These are phyloP conservation scores for Acholoe squamosa DNA, from an alignment of 2,888 invertebrate species.

Conservation along the genomic window DNA sequence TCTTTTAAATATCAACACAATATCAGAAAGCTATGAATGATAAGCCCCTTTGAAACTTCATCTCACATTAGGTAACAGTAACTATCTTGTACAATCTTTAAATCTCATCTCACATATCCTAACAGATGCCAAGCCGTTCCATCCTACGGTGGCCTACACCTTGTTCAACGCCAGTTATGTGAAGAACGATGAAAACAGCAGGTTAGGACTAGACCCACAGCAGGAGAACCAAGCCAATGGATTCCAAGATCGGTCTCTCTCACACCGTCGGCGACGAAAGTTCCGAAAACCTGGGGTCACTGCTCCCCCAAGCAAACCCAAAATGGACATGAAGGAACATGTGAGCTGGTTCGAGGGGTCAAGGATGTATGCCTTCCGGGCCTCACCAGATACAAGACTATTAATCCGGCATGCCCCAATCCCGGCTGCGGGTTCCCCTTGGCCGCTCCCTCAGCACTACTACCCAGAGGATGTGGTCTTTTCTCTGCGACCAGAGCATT, in stretches of 20 bases:
- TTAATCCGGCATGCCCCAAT: slow-evolving; percentile 69
- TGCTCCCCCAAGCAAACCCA: slow-evolving; percentile 27
- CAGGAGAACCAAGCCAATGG: not conserved
- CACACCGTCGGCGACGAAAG: not conserved
- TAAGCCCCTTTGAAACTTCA: too few species aligned
- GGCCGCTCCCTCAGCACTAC: slow-evolving; percentile 72
- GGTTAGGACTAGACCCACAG: not conserved
- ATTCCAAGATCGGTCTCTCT: not conserved
- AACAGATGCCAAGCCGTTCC: not conserved
- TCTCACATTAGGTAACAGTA: too few species aligned
- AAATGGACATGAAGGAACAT: slow-evolving; percentile 63
- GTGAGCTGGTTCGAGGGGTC: slow-evolving; percentile 70
- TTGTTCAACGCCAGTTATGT: slow-evolving; percentile 38
- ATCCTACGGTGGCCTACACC: slow-evolving; percentile 41
- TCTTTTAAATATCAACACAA: too few species aligned
- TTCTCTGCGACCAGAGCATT: slow-evolving; percentile 67
- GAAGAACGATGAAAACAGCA: slow-evolving; percentile 12
- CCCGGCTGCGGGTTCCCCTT: slow-evolving; percentile 70
- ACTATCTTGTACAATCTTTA: too few species aligned
- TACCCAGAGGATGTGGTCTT: slow-evolving; percentile 63
- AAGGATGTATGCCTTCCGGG: slow-evolving; percentile 69
- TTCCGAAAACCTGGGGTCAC: slow-evolving; percentile 40
- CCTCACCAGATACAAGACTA: slow-evolving; percentile 69
- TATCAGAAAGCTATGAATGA: too few species aligned
- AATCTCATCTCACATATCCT: not conserved